Evolutionary conservation across 2,888 invertebrate species (phyloP).

Genomic region (Shargacucullia verbasci): DNA sequence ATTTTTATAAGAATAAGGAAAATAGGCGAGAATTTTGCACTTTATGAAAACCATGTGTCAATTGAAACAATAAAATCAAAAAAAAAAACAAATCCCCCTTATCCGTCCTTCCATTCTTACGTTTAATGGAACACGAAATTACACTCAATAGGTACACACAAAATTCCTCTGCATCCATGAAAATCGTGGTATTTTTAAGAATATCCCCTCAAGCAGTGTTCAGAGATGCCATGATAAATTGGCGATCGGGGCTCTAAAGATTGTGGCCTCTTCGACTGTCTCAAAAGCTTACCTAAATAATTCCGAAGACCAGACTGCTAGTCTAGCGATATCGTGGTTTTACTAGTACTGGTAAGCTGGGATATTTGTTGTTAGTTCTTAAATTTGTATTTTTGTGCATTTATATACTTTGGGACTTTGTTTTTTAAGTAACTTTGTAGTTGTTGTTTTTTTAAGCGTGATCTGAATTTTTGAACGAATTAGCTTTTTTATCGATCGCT

Average conservation of each 20-base stretch:
- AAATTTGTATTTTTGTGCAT: constrained; percentile 10
- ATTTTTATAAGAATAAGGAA: no score
- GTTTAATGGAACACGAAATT: constrained; percentile 5
- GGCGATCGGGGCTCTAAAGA: constrained; percentile 62
- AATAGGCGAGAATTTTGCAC: no score
- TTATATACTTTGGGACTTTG: neutral
- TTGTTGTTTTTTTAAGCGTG: no score
- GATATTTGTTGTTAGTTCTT: constrained; percentile 22
- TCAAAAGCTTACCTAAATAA: constrained; percentile 78
- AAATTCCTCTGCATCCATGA: constrained; percentile 9
- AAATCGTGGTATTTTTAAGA: constrained; percentile 17
- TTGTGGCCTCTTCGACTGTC: constrained; percentile 72
- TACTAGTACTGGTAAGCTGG: constrained; percentile 14
- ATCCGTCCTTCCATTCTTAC: no score
- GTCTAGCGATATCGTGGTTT: constrained; percentile 33
- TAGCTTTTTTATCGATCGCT: no score
- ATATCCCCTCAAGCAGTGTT: constrained; percentile 54
- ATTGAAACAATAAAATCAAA: no score
- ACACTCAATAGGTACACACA: constrained; percentile 16
- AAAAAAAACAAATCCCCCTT: no score
- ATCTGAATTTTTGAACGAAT: no score
- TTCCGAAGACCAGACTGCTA: constrained; percentile 53
- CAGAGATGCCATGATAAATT: constrained; percentile 74
- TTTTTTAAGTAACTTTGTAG: no score
- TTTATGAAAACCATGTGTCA: no score